Conservation (phyloP, 2,797 vertebrate genomes). For the Poecile montanus region DNA sequence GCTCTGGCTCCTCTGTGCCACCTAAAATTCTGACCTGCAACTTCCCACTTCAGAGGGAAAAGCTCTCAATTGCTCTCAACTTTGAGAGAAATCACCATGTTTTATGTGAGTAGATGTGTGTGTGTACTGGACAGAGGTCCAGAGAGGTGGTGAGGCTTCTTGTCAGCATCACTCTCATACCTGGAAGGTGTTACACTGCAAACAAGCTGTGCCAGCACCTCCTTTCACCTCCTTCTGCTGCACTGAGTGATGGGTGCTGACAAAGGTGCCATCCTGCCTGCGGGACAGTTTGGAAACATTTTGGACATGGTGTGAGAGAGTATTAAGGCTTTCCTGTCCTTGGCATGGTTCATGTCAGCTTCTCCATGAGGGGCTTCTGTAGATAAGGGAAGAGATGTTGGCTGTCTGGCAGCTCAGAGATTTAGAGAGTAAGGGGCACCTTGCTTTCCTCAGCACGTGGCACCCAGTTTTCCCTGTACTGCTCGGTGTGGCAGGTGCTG, state of each 20-base stretch:
- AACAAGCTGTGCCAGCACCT: not conserved
- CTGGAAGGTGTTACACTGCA: not conserved
- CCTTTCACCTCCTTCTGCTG: not conserved
- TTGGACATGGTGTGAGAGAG: not conserved
- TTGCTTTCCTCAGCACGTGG: fast-evolving
- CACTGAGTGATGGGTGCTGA: not conserved
- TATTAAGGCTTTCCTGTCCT: not conserved
- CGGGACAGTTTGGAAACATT: not conserved
- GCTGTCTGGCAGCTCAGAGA: not conserved
- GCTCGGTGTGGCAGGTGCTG: fast-evolving
- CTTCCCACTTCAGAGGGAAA: not conserved
- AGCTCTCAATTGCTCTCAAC: not conserved
- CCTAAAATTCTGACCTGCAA: not conserved
- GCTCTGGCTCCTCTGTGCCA: not conserved
- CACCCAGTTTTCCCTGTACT: not conserved
- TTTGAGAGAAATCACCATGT: not conserved
- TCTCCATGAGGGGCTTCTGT: not conserved
- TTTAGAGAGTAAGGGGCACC: not conserved
- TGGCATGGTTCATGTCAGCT: not conserved
- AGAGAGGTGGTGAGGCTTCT: not conserved
- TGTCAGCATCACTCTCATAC: fast-evolving
- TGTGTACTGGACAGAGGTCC: not conserved
- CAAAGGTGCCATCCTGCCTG: not conserved
- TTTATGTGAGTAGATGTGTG: not conserved
- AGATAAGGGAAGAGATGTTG: not conserved